Evolutionary conservation across 2,888 invertebrate species (phyloP).

Genomic region (Theristus sp.): DNA sequence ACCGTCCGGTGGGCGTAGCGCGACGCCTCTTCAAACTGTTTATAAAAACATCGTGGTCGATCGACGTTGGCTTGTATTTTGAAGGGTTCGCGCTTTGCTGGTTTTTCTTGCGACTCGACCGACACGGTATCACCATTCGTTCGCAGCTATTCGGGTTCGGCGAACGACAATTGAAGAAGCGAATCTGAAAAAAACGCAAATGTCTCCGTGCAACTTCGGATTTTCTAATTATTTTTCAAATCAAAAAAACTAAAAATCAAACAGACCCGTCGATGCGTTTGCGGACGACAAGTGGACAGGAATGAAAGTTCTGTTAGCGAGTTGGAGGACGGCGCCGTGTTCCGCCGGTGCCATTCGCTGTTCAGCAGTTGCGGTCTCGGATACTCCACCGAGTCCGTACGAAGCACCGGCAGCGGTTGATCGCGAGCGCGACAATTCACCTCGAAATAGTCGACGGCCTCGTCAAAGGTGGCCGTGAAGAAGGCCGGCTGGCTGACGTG

Average conservation of each 20-base stretch:
- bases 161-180: background rate
- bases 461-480: background rate
- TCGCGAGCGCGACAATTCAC: background rate
- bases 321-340: background rate
- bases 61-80: too few species aligned
- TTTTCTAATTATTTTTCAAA: background rate
- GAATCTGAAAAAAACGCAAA: background rate
- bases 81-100: too few species aligned
- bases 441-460: constrained; percentile 8
- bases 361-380: background rate
- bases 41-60: too few species aligned
- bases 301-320: background rate
- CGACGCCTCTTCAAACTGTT: too few species aligned
- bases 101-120: background rate
- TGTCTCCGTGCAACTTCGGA: background rate
- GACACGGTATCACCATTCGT: background rate
- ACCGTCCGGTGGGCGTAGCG: too few species aligned
- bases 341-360: too few species aligned
- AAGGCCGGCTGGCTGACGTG: constrained; percentile 2
- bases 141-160: background rate
- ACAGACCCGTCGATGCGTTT: background rate
- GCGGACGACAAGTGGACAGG: background rate
- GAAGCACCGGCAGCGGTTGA: background rate
- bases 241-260: background rate
- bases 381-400: background rate